Evolutionary conservation across 2,113 vertebrate species (phyloP).

Genomic region (Passer montanus): DNA sequence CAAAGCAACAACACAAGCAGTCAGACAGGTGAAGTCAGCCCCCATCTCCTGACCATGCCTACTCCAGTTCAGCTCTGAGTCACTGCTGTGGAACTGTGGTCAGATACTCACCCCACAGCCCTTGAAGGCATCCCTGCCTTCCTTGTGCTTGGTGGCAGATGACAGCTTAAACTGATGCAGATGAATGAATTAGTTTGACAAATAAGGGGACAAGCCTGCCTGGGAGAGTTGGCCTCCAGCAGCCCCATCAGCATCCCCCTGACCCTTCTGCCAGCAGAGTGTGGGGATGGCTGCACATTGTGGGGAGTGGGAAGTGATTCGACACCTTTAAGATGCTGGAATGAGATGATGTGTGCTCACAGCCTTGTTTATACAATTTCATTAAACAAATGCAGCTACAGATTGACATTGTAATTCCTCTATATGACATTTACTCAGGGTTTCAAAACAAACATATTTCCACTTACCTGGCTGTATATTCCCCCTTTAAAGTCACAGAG

Average conservation of each 20-base stretch:
- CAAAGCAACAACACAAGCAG: rapidly evolving
- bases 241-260: not conserved
- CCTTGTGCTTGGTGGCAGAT: not conserved
- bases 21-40: not conserved
- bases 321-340: not conserved
- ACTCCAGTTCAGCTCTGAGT: not conserved
- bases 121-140: not conserved
- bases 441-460: conserved; percentile 15
- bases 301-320: not conserved
- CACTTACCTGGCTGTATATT: not conserved
- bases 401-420: conserved; percentile 29
- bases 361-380: not conserved
- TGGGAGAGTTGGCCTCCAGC: not conserved
- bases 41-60: not conserved
- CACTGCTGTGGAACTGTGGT: rapidly evolving
- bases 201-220: not conserved
- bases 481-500: not conserved
- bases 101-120: not conserved
- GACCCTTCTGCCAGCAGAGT: not conserved
- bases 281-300: rapidly evolving
- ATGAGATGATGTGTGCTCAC: not conserved
- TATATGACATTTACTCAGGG: conserved; percentile 2
- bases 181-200: not conserved
- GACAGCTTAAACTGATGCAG: not conserved
- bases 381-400: conserved; percentile 31